phyloP scores from a whole-genome alignment of 2,888 invertebrate species.

The Parnassius orleans region DNA sequence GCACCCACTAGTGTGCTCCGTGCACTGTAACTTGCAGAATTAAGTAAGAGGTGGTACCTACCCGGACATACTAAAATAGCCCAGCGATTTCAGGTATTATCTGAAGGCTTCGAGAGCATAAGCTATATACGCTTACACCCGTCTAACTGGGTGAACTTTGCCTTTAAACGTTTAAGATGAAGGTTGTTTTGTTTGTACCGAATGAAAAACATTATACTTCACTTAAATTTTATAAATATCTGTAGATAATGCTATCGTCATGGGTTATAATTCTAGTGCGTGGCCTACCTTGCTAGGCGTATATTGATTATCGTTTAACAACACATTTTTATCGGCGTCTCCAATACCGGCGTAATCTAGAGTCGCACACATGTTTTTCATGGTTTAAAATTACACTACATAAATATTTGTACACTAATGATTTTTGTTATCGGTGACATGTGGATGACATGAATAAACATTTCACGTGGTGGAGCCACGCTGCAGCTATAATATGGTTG shows the following conservation, averaged over 20 bases:
- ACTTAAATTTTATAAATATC: slow-evolving; percentile 27
- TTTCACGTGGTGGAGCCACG: too few species aligned
- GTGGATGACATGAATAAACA: too few species aligned
- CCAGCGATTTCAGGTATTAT: too few species aligned
- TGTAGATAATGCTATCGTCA: slow-evolving; percentile 24
- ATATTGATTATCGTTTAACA: slow-evolving; percentile 12
- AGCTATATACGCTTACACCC: too few species aligned
- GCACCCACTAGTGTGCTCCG: too few species aligned
- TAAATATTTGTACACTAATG: not conserved
- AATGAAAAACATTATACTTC: not conserved
- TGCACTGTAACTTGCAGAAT: too few species aligned
- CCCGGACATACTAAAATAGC: too few species aligned
- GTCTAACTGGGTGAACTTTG: too few species aligned
- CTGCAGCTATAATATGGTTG: too few species aligned
- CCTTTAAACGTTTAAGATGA: too few species aligned
- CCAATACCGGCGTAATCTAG: slow-evolving; percentile 25
- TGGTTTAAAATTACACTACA: slow-evolving; percentile 6
- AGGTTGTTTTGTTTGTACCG: not conserved
- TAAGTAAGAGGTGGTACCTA: too few species aligned
- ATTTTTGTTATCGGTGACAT: slow-evolving; percentile 8
- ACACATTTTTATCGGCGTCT: slow-evolving; percentile 20
- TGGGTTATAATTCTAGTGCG: not conserved
- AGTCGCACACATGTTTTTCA: slow-evolving; percentile 1
- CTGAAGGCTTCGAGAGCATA: too few species aligned
- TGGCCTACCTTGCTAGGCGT: slow-evolving; percentile 12